phyloP scores from a whole-genome alignment of 2,888 invertebrate species.

The Ypsolopha scabrella region DNA sequence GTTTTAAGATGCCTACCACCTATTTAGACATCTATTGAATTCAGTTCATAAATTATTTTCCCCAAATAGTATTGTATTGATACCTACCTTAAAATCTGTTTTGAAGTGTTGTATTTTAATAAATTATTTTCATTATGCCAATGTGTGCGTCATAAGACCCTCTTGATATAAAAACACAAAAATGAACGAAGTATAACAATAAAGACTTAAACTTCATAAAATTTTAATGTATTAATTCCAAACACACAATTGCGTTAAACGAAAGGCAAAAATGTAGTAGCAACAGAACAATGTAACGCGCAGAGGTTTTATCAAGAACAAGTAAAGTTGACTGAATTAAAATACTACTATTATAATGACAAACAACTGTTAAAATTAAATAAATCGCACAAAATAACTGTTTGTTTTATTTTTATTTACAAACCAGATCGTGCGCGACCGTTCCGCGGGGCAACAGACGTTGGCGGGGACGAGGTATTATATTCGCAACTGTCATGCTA shows the following conservation, averaged over 20 bases:
- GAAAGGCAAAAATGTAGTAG: slow-evolving; percentile 11
- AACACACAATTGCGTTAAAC: background rate
- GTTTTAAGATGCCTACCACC: background rate
- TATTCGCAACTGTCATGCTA: too few species aligned
- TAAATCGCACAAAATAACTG: slow-evolving; percentile 64
- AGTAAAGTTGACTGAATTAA: slow-evolving; percentile 65
- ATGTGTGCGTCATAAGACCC: background rate
- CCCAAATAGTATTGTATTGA: background rate
- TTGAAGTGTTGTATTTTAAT: background rate
- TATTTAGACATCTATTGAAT: too few species aligned
- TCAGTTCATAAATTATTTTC: background rate
- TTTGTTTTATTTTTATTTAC: slow-evolving; percentile 35
- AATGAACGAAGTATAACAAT: background rate
- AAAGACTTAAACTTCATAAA: background rate
- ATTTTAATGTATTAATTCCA: background rate
- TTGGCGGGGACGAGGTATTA: background rate
- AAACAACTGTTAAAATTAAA: slow-evolving; percentile 62
- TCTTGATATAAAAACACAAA: background rate
- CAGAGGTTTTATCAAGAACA: slow-evolving; percentile 24
- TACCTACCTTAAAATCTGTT: background rate
- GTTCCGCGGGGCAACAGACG: too few species aligned
- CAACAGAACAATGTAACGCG: slow-evolving; percentile 14
- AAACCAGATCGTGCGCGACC: too few species aligned
- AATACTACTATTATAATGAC: slow-evolving; percentile 47
- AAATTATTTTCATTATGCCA: background rate